Base-by-base conservation (phyloP, 2,113 vertebrate species). In the Columbina picui region DNA sequence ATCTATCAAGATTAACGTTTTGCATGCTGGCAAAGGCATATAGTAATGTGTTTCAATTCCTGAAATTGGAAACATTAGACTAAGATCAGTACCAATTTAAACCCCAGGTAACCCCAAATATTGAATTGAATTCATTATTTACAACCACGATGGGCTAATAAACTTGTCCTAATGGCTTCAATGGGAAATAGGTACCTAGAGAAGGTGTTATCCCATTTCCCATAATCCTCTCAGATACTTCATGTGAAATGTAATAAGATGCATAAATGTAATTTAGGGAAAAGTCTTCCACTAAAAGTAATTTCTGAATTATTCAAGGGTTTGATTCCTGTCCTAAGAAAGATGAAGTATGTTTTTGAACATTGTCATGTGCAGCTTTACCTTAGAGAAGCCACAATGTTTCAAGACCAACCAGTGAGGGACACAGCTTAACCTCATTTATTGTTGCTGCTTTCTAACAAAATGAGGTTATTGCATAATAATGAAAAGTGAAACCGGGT, bases 1-100 rank as follows among this genome's bases (percentile, higher is more conserved):
- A 96, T 95, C 94, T 95, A 87, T 94, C 96, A 94, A 96, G 93
- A 97, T 94, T 97, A 96, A 94, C 94, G 91, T 96, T 96, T 94
- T 95, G 84, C 87, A 65, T 95, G 89, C 95, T 96, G 93, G 74
- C 91, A 94, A 87, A 95, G 87, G 87, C 77, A 76, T 38, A 87
- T 45, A 87, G 91, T 89, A 95, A 94, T 95, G 84, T 36, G 27
- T 67, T 93, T 92, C 92, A 92, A 12, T 96, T 92, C 90, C 84
- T 96, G 83, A 90, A 94, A 94, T 45, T 94, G 76, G 88, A 90
- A 94, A 88, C 65, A 84, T 93, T 96, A 95, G 90, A 57, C 69
- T 71, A 89, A 89, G 88, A 89, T 96, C 88, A 96, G 88, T 84
- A 92, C 90, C 88, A 90, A 84, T 88, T 90, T 95, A 96, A 96